A percentile compares a stretch with the other conserved stretches of the same genome.
phyloP scores from a whole-genome alignment of 2,797 vertebrate genomes.

The Meda fulgida region DNA sequence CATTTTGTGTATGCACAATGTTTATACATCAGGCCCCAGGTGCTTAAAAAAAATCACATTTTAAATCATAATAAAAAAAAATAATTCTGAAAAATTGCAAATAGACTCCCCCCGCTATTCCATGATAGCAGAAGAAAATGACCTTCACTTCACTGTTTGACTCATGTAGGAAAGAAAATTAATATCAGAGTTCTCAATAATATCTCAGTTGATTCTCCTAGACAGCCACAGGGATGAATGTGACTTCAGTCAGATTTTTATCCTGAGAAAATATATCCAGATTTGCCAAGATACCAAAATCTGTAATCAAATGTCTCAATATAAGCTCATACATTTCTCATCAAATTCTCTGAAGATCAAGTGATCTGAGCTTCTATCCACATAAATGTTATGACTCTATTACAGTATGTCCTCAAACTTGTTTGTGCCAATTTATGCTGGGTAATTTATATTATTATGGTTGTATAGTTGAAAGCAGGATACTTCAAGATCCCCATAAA shows the following conservation, averaged over 20 bases:
- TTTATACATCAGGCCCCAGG: too few species aligned
- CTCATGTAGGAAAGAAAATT: background rate
- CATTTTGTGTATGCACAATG: too few species aligned
- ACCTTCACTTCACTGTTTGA: background rate
- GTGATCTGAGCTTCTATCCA: background rate
- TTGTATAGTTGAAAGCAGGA: background rate
- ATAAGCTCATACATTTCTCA: background rate
- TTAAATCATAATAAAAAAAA: too few species aligned
- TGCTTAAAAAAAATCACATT: too few species aligned
- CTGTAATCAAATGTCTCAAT: background rate
- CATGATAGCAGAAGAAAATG: background rate
- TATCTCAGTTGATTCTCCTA: background rate
- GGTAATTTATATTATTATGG: background rate
- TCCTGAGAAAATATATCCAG: background rate
- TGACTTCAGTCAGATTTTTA: background rate
- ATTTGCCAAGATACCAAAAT: background rate
- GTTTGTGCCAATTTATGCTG: background rate
- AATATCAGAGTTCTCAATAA: background rate
- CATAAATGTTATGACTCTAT: background rate
- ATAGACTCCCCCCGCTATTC: too few species aligned
- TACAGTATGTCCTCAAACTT: background rate
- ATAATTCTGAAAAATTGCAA: background rate
- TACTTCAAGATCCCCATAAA: background rate
- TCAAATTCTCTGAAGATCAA: background rate
- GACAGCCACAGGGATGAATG: background rate